Conservation (phyloP, 2,797 vertebrate genomes). For the Myotis daubentonii region DNA sequence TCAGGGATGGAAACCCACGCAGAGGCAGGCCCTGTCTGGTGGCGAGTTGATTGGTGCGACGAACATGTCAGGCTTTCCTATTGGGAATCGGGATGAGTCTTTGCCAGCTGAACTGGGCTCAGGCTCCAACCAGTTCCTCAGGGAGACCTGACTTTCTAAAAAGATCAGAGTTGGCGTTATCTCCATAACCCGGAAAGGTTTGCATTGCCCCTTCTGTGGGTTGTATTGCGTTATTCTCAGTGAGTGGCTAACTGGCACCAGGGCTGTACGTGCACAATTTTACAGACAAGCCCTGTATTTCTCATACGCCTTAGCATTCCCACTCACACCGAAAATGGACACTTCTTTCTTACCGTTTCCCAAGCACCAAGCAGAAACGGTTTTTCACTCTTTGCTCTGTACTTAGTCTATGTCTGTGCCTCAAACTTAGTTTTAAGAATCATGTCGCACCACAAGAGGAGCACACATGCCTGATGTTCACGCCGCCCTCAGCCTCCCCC, state of each 20-base stretch:
- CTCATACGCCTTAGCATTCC: conserved; percentile 20
- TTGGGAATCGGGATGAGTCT: not conserved
- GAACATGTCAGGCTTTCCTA: not conserved
- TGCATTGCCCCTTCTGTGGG: not conserved
- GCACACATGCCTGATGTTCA: rapidly evolving
- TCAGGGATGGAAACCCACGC: not conserved
- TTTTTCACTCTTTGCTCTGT: not conserved
- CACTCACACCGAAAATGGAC: not conserved
- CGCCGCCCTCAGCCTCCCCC: not conserved
- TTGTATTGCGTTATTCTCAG: conserved; percentile 1
- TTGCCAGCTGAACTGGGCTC: not conserved
- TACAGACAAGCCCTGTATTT: conserved; percentile 30
- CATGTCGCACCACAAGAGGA: not conserved
- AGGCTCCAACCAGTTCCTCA: not conserved
- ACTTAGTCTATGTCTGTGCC: not conserved
- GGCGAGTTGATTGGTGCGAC: not conserved
- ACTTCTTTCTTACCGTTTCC: not conserved
- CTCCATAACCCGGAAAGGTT: conserved; percentile 15
- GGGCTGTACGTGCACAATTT: conserved; percentile 37
- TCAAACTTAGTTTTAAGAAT: not conserved
- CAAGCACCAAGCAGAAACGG: not conserved
- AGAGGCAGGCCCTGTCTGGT: not conserved
- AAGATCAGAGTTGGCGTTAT: not conserved
- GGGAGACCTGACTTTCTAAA: conserved; percentile 25
- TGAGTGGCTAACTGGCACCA: not conserved